Conservation (phyloP, 2,113 vertebrate genomes). For the Solea solea region DNA sequence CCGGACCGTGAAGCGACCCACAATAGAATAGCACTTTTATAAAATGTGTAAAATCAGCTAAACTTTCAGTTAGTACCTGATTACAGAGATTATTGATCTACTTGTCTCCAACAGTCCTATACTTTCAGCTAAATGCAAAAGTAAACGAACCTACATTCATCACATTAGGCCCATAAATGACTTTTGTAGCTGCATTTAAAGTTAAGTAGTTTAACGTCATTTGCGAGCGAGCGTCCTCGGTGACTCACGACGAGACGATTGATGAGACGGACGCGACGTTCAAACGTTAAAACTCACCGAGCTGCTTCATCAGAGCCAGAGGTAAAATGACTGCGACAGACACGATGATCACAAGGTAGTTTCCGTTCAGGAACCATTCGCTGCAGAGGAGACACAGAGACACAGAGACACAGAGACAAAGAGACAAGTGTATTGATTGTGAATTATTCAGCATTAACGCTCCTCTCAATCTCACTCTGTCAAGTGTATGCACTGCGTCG, state of each 20-base stretch:
- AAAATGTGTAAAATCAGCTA: too few relatives aligned
- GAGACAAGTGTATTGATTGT: constrained; percentile 22
- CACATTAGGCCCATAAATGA: background rate
- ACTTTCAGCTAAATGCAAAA: too few relatives aligned
- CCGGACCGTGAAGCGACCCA: too few relatives aligned
- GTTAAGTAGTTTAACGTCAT: background rate
- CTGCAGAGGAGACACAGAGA: constrained; percentile 73
- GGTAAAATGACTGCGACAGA: constrained; percentile 90
- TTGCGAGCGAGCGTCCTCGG: background rate
- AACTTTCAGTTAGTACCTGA: too few relatives aligned
- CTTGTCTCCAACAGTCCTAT: background rate
- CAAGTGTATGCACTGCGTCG: constrained; percentile 3
- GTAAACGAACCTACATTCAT: background rate
- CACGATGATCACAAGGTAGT: constrained; percentile 89
- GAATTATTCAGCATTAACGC: constrained; percentile 3
- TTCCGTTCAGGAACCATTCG: constrained; percentile 91
- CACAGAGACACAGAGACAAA: constrained; percentile 37
- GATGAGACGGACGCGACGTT: background rate
- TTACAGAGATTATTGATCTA: background rate
- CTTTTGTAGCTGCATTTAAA: background rate
- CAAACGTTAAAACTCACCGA: constrained; percentile 84
- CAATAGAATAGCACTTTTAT: too few relatives aligned
- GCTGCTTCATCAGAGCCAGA: constrained; percentile 94
- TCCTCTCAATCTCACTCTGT: constrained; percentile 22
- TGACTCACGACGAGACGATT: background rate